Conservation (phyloP, 2,888 invertebrate species). For the Eupsilia transversa region DNA sequence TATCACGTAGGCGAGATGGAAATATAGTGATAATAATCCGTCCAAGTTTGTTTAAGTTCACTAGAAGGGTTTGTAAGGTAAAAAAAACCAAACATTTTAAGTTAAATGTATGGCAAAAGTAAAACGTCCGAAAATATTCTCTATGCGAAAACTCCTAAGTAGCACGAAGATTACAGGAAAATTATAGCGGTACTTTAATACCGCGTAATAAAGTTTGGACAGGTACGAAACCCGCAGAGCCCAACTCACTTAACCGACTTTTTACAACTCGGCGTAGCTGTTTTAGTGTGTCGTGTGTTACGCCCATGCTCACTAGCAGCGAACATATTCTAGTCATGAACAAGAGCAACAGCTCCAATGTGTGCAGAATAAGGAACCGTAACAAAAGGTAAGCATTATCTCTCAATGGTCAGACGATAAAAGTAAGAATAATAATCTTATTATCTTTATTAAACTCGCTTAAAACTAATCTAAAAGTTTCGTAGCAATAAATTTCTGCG, state of each 20-base stretch:
- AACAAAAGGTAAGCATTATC: constrained; percentile 38
- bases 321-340: constrained; percentile 56
- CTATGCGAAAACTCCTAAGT: constrained; percentile 55
- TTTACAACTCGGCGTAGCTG: constrained; percentile 59
- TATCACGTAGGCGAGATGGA: too few relatives aligned
- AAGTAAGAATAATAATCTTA: constrained; percentile 44
- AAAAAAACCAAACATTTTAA: constrained; percentile 17
- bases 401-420: constrained; percentile 25
- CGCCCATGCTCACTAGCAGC: constrained; percentile 37
- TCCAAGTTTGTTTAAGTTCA: not conserved
- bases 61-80: not conserved
- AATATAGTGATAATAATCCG: not conserved
- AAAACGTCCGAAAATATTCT: constrained; percentile 37
- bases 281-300: constrained; percentile 60
- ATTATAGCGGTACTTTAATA: constrained; percentile 68
- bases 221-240: constrained; percentile 65
- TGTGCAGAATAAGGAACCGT: constrained; percentile 26
- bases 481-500: constrained; percentile 59
- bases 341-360: constrained; percentile 26
- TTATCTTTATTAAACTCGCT: constrained; percentile 54
- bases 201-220: constrained; percentile 68
- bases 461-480: constrained; percentile 66
- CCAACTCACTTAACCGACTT: constrained; percentile 64
- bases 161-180: constrained; percentile 64
- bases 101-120: constrained; percentile 25